A percentile compares a stretch with the other conserved stretches of the same genome.
Evolutionary conservation across 2,113 vertebrate genomes (phyloP).

Genomic region (Thalassoma bifasciatum): DNA sequence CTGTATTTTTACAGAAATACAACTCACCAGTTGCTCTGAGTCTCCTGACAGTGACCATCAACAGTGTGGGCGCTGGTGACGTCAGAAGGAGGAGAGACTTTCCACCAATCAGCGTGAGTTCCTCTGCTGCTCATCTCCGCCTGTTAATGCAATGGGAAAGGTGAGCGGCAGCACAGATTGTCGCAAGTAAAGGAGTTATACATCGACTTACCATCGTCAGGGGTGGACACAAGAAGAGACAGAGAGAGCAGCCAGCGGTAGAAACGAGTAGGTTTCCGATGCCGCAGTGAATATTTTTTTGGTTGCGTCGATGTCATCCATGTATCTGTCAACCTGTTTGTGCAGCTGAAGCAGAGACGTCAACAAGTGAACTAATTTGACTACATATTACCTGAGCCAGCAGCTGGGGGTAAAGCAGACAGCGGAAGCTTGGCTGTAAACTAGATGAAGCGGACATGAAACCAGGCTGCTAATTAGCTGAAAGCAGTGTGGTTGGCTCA

Average conservation of each 20-base stretch:
- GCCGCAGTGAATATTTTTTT: not conserved
- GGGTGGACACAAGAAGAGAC: not conserved
- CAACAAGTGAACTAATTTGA: constrained; percentile 54
- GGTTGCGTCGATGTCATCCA: not conserved
- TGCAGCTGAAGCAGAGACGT: constrained; percentile 15
- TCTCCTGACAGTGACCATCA: not conserved
- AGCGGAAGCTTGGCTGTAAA: not conserved
- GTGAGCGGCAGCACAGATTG: constrained; percentile 20
- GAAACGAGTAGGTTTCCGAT: constrained; percentile 4
- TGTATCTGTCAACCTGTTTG: constrained; percentile 20
- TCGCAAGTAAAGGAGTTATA: not conserved
- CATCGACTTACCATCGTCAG: not conserved
- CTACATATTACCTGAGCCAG: not conserved
- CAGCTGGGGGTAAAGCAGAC: not conserved
- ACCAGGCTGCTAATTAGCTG: not conserved
- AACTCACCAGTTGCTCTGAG: not conserved
- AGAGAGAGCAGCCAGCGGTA: not conserved
- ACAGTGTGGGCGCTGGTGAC: constrained; percentile 41
- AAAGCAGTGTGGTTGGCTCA: not conserved
- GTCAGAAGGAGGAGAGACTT: constrained; percentile 70
- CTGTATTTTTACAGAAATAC: too few relatives aligned
- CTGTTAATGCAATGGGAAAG: constrained; percentile 47
- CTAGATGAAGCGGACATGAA: fast-evolving
- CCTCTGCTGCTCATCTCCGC: constrained; percentile 29
- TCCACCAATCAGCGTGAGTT: constrained; percentile 62